Evolutionary conservation across 1,140 invertebrate species (phyloP).

Genomic region (Caenorhabditis inopinata): DNA sequence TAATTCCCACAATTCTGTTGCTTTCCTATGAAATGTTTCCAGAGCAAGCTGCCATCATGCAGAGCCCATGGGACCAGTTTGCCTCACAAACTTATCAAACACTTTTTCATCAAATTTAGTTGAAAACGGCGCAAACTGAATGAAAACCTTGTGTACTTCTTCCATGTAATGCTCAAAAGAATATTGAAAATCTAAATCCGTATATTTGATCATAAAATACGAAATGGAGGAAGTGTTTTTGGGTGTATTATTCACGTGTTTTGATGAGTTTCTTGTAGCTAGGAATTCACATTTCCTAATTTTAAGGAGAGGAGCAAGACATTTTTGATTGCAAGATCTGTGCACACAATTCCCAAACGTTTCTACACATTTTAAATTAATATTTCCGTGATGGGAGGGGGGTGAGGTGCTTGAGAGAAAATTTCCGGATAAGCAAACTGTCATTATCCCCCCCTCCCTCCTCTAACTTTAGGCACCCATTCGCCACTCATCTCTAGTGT

Average conservation of each 20-base stretch:
- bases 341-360: too few species aligned
- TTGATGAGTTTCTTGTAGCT: too few species aligned
- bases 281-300: too few species aligned
- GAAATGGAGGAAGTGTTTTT: too few species aligned
- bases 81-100: conserved; percentile 19
- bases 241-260: too few species aligned
- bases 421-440: too few species aligned
- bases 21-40: background rate
- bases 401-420: too few species aligned
- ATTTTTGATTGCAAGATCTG: too few species aligned
- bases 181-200: background rate
- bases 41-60: background rate
- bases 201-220: too few species aligned
- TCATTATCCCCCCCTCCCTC: background rate
- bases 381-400: too few species aligned
- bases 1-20: background rate
- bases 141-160: background rate
- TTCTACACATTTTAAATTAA: too few species aligned
- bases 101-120: conserved; percentile 22
- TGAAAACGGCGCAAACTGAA: background rate
- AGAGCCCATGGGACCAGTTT: background rate
- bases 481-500: background rate
- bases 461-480: background rate
- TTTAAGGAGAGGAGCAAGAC: too few species aligned
- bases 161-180: background rate